A percentile compares a stretch with the other conserved stretches of the same genome.
phyloP scores from a whole-genome alignment of 2,888 invertebrate species.

The Sclerodermus sp. region DNA sequence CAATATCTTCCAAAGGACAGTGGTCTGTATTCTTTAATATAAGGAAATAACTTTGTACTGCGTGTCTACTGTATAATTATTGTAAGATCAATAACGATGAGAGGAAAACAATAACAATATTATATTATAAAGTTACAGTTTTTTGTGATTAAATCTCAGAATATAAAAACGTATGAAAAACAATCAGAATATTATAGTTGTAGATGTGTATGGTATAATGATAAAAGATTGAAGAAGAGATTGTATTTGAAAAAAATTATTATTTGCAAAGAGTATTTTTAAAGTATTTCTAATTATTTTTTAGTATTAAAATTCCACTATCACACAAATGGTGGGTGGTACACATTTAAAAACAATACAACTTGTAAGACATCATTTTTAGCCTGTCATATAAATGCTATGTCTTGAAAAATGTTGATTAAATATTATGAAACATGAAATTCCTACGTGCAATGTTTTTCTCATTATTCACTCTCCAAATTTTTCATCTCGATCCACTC shows the following conservation, averaged over 20 bases:
- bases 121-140: conserved; percentile 31
- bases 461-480: too few relatives aligned
- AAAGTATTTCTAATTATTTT: conserved; percentile 58
- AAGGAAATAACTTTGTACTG: conserved; percentile 40
- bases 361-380: conserved; percentile 39
- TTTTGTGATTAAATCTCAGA: conserved; percentile 41
- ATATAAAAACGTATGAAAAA: conserved; percentile 26
- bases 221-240: conserved; percentile 24
- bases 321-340: conserved; percentile 30
- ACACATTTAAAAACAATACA: conserved; percentile 32
- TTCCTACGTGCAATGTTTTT: too few relatives aligned
- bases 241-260: conserved; percentile 37
- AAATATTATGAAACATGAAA: conserved; percentile 47
- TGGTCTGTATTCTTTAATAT: conserved; percentile 11
- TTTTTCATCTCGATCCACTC: too few relatives aligned
- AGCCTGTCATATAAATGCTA: conserved; percentile 35
- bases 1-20: too few relatives aligned
- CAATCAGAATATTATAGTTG: conserved; percentile 31
- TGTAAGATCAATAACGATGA: conserved; percentile 39
- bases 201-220: conserved; percentile 29
- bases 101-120: conserved; percentile 32
- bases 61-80: conserved; percentile 44
- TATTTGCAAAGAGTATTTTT: conserved; percentile 56
- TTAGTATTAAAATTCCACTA: conserved; percentile 50
- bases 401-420: conserved; percentile 44